Conservation (phyloP, 2,888 invertebrate genomes). For the Rhingia campestris region DNA sequence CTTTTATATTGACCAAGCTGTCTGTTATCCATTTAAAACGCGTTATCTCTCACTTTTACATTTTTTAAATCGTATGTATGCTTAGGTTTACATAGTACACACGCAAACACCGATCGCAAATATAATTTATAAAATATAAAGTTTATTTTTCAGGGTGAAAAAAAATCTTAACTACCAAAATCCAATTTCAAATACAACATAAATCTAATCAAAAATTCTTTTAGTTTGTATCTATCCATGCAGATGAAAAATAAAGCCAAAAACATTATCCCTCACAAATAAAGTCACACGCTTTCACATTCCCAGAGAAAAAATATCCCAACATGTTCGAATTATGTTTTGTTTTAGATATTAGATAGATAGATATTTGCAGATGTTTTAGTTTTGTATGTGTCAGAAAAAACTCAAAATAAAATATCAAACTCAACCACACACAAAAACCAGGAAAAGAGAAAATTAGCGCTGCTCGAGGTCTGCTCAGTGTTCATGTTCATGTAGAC, state of each 20-base stretch:
- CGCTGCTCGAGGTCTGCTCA: slow-evolving; percentile 48
- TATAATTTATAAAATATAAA: no score
- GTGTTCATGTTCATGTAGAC: slow-evolving; percentile 52
- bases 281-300: background rate
- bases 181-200: background rate
- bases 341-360: background rate
- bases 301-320: background rate
- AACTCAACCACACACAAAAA: slow-evolving; percentile 25
- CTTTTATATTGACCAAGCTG: no score
- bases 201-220: slow-evolving; percentile 5
- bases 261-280: background rate
- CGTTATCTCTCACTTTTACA: no score
- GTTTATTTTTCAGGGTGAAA: background rate
- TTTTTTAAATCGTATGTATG: no score
- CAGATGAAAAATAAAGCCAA: background rate
- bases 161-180: background rate
- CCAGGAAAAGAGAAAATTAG: slow-evolving; percentile 59
- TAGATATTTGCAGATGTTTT: background rate
- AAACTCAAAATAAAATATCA: background rate
- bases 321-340: background rate
- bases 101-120: no score
- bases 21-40: no score
- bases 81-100: no score
- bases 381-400: background rate
- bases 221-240: background rate